Evolutionary conservation across 2,797 vertebrate genomes (phyloP).

Genomic region (Coranthus polyacanthus): DNA sequence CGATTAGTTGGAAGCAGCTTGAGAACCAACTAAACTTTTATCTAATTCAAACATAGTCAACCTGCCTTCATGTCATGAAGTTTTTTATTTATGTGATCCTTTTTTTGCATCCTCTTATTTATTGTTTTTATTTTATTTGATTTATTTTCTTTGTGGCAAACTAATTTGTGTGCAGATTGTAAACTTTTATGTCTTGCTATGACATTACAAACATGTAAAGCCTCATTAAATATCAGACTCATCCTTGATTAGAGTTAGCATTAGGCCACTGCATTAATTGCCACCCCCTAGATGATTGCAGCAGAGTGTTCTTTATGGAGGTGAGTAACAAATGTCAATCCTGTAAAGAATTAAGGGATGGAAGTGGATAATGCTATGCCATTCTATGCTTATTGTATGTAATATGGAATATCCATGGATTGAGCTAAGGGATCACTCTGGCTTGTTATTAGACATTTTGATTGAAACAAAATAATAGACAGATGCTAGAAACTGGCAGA

Average conservation of each 20-base stretch:
- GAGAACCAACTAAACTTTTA: conserved; percentile 19
- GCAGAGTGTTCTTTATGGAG: conserved; percentile 58
- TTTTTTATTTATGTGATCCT: no score
- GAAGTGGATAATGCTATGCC: conserved; percentile 56
- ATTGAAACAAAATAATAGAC: neutral
- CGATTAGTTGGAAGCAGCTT: conserved; percentile 30
- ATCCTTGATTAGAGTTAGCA: conserved; percentile 68
- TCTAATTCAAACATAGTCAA: conserved; percentile 17
- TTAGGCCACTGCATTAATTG: conserved; percentile 74
- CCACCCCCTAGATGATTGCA: conserved; percentile 73
- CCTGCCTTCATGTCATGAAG: neutral
- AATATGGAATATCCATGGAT: conserved; percentile 29
- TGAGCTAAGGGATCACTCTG: conserved; percentile 8
- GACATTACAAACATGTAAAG: conserved; percentile 58
- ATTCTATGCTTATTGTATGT: conserved; percentile 29
- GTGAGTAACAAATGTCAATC: conserved; percentile 73
- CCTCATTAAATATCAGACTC: conserved; percentile 64
- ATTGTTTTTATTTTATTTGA: neutral
- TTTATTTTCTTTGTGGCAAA: conserved; percentile 1
- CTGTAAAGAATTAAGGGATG: conserved; percentile 73
- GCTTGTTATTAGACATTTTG: conserved; percentile 4
- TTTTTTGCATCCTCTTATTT: neutral
- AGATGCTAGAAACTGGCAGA: neutral
- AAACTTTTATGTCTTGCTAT: conserved; percentile 35
- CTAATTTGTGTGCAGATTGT: conserved; percentile 21